Evolutionary conservation across 2,113 vertebrate species (phyloP).

Genomic region (Hepsetus odoe): DNA sequence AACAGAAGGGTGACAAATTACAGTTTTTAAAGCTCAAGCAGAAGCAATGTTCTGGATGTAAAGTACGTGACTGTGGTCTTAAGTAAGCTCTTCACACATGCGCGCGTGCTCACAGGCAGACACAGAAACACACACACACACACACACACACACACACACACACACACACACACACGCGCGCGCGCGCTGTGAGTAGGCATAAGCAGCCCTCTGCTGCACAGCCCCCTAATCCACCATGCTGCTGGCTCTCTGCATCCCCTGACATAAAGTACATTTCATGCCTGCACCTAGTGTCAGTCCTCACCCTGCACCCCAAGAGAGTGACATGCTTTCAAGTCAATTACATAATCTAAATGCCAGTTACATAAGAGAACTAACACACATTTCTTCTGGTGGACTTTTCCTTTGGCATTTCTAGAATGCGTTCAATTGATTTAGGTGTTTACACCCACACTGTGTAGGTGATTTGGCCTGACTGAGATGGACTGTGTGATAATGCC

Average conservation of each 20-base stretch:
- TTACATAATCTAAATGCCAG: constrained; percentile 66
- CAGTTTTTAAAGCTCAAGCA: background rate
- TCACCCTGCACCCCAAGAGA: constrained; percentile 56
- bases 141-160: background rate
- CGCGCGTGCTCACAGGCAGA: background rate
- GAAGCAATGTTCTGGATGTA: constrained; percentile 1
- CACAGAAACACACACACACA: background rate
- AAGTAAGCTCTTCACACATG: background rate
- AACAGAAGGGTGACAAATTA: background rate
- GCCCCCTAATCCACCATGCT: constrained; percentile 45
- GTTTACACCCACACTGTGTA: background rate
- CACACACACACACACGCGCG: background rate
- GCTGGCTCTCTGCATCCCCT: constrained; percentile 57
- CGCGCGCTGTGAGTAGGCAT: background rate
- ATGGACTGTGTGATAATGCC: background rate
- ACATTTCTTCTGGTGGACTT: constrained; percentile 28
- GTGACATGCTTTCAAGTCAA: constrained; percentile 59
- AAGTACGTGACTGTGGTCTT: constrained; percentile 1
- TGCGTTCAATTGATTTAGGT: constrained; percentile 24
- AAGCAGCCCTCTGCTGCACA: constrained; percentile 11
- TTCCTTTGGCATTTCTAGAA: constrained; percentile 10
- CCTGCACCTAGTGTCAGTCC: constrained; percentile 61
- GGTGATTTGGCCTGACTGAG: background rate
- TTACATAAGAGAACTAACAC: constrained; percentile 66
- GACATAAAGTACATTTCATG: constrained; percentile 69